Conservation (phyloP, 2,888 invertebrate genomes). For the Panopea generosa region DNA sequence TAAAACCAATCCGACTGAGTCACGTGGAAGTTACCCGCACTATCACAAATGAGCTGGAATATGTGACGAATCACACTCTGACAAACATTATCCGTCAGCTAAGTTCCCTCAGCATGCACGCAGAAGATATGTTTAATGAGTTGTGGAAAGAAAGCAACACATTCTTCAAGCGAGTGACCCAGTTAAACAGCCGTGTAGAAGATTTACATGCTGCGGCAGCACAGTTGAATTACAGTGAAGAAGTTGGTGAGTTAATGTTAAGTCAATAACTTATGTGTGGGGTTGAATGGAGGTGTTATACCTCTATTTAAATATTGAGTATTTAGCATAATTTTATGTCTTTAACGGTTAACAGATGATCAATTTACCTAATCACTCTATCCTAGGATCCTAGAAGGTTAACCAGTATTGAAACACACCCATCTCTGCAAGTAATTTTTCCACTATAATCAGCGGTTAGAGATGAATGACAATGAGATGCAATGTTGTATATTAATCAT, state of each 20-base stretch:
- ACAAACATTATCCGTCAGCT: constrained; percentile 94
- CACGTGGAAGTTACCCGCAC: constrained; percentile 93
- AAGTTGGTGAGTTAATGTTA: constrained; percentile 90
- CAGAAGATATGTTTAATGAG: constrained; percentile 99
- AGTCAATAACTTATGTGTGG: too few relatives aligned
- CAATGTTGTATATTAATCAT: too few relatives aligned
- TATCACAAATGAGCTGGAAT: constrained; percentile 94
- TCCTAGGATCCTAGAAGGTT: too few relatives aligned
- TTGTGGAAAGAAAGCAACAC: constrained; percentile 95
- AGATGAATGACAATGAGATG: too few relatives aligned
- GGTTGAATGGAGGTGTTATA: too few relatives aligned
- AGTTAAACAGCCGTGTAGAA: constrained; percentile 95
- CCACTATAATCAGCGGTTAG: too few relatives aligned
- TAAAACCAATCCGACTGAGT: constrained; percentile 97
- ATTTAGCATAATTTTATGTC: too few relatives aligned
- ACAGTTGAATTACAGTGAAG: constrained; percentile 97
- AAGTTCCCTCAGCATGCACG: constrained; percentile 96
- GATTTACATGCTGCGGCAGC: constrained; percentile 97
- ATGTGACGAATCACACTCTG: constrained; percentile 98
- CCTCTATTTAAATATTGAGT: too few relatives aligned
- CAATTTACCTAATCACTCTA: too few relatives aligned
- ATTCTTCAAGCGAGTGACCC: constrained; percentile 94
- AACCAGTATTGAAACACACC: too few relatives aligned
- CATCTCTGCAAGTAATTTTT: too few relatives aligned
- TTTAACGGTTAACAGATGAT: too few relatives aligned